A percentile compares a stretch with the other conserved stretches of the same genome.
These are phyloP conservation scores for Unio delphinus DNA, from an alignment of 2,888 invertebrate species.

Conservation along the genomic window DNA sequence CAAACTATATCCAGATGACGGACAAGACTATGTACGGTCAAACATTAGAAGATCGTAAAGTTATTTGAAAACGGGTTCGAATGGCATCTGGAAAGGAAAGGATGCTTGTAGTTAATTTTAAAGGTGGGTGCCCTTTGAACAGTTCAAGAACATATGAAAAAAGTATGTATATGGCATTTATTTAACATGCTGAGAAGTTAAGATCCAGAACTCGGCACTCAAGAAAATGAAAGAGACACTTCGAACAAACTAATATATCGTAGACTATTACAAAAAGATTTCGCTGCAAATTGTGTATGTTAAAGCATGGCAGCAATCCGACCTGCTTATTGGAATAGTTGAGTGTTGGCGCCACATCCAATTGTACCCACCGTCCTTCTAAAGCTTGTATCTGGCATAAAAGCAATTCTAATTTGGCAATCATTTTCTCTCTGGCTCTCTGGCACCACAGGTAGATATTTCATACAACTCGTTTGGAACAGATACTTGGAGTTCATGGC, in stretches of 20 bases:
- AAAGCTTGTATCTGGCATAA: constrained; percentile 6
- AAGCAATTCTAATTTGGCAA: constrained; percentile 1
- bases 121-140: constrained; percentile 8
- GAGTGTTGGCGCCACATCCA: neutral
- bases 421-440: constrained; percentile 25
- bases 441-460: constrained; percentile 13
- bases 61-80: constrained; percentile 20
- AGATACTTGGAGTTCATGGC: constrained; percentile 8
- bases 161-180: constrained; percentile 44
- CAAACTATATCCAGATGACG: constrained; percentile 5
- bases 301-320: neutral
- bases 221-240: constrained; percentile 22
- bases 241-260: constrained; percentile 5
- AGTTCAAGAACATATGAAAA: constrained; percentile 67
- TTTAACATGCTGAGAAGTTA: constrained; percentile 13
- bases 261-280: neutral
- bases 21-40: constrained; percentile 6
- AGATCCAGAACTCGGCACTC: constrained; percentile 9
- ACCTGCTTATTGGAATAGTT: too few relatives aligned
- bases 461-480: constrained; percentile 1
- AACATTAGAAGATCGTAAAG: constrained; percentile 4
- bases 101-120: constrained; percentile 17
- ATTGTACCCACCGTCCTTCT: constrained; percentile 15
- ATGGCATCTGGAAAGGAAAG: constrained; percentile 26
- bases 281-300: constrained; percentile 1